Base-by-base conservation (phyloP, 2,888 invertebrate species). In the Scrobipalpa costella region DNA sequence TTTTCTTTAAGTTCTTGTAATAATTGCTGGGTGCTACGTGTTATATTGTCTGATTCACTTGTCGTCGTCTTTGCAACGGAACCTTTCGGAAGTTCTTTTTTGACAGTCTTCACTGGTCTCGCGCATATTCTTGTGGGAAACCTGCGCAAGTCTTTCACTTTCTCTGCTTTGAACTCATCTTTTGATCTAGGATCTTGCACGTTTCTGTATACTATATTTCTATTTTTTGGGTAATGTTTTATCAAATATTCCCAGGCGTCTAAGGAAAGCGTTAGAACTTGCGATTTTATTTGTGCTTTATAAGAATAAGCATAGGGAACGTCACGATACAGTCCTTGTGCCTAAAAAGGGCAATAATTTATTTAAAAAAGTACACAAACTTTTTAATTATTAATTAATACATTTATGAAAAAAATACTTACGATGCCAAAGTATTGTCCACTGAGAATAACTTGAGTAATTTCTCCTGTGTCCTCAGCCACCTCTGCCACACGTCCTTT, bases 391-490 rank as follows among this genome's bases (percentile, higher is more conserved):
- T 27, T 27, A 27, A 27, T 27, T 3, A 27, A 27, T 27, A 27
- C 2, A 2, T 27, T 5, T 27, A 27, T 5, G n/a, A n/a, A 27
- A 27, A 27, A 3, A 3, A 27, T 27, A 27, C 44, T 78, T 66
- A 89, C 88, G 65, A 82, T 69, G 3, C 88, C 88, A 65, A 89
- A 87, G 67, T 69, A 79, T 2, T 84, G 77, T 8, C 82, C 83
- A 0, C 76, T 66, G 0, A 72, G 71, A 62, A 85, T 5, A 75
- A 68, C 34, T 15, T 44, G 8, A 73, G 74, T 1, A 65, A 63
- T 36, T 64, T 66, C 11, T 65, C 50, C 68, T 1, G 66, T 61
- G 6, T 50, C 17, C 0, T 68, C 68, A 0, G 71, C 70, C 63
- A 85, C 83, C 34, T 71, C 61, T 0, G 88, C 6, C n/a, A 44